Evolutionary conservation across 2,113 vertebrate species (phyloP), one percentile per base, ranked within the genome.

Genomic region (Misgurnus anguillicaudatus): DNA sequence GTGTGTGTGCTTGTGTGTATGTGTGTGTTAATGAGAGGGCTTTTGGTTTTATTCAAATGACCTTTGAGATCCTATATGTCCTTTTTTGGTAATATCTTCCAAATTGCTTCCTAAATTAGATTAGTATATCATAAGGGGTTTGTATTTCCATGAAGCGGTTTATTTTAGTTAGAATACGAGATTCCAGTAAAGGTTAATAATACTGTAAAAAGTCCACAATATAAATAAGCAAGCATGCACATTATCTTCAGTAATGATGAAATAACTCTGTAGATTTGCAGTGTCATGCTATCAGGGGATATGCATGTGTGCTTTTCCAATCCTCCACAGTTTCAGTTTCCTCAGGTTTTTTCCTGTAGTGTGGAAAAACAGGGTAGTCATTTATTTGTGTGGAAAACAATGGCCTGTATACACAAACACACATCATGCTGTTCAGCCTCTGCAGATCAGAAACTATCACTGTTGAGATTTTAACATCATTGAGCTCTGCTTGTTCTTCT

Each of bases 221-320:
- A 31, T 31, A 31, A 31, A 31, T 21, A n/a, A 48, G 19, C 42
- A 68, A 68, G 14, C 19, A 8, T 57, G 48, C 48, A 71, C 21
- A 7, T 45, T 45, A 45, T 4, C 24, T 0, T 73, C 51, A 41
- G 75, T 51, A 53, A 73, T 74, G 78, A 82, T 79, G 69, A 82
- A 79, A 82, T 55, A n/a, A 63, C 63, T 75, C 19, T 36, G 48
- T 57, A 45, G 6, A 45, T 45, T 45, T 45, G 5, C 5, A 6
- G 5, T 78, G 4, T 55, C 24, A 7, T 77, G 61, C 10, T 63
- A 48, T 71, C 14, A 19, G 71, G 19, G 68, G 13, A 21, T 31
- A 21, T 57, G 21, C 7, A 45, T 38, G 36, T 38, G 36, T 13
- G 48, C 5, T 3, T 21, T 45, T 9, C 17, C 6, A 16, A 13